Base-by-base conservation (phyloP, 1,140 invertebrate genomes). In the Ctenoplectra terminalis region DNA sequence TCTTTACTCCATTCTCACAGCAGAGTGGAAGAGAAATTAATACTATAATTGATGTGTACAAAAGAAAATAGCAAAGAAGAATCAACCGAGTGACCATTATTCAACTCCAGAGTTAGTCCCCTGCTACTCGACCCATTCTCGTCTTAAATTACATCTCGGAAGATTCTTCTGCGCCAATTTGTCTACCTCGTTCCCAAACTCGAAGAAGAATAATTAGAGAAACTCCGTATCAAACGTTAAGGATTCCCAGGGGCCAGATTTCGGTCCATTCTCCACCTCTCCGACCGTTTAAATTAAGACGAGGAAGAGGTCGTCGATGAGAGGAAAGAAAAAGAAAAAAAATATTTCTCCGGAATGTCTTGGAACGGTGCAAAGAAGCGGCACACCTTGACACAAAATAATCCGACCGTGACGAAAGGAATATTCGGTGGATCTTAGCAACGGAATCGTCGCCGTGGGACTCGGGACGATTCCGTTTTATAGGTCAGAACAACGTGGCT, bases 401-500 rank as follows among this genome's bases (percentile, higher is more conserved):
- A 56, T 43, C 46, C 54, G 40, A 73, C 34, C 31, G 67, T 54
- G 31, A n/a, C 67, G 48, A 46, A 69, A 31, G 17, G 48, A 54
- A 71, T 31, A 37, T 52, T 71, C 48, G 46, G 50, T 7, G 48
- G 67, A 50, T 54, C 48, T 52, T 26, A 26, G 23, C 37, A 26
- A 37, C 20, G 46, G 67, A 54, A 26, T 69, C 46, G 20, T 37
- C 48, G 13, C 43, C 31, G 5, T 70, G 20, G 15, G 17, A 9
- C 37, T 20, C 37, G 23, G 13, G 63, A 67, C 64, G 31, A 23
- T 48, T 23, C 20, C 46, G 3, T 50, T 85, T 85, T 82, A 82
- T 77, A 77, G 80, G 72, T 84, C 67, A 67, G 43, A 20, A 17
- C 31, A 52, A 43, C 50, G 40, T 54, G n/a, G 43, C 46, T 43